Evolutionary conservation across 2,888 invertebrate genomes (phyloP).

Genomic region (Monopis laevigella): DNA sequence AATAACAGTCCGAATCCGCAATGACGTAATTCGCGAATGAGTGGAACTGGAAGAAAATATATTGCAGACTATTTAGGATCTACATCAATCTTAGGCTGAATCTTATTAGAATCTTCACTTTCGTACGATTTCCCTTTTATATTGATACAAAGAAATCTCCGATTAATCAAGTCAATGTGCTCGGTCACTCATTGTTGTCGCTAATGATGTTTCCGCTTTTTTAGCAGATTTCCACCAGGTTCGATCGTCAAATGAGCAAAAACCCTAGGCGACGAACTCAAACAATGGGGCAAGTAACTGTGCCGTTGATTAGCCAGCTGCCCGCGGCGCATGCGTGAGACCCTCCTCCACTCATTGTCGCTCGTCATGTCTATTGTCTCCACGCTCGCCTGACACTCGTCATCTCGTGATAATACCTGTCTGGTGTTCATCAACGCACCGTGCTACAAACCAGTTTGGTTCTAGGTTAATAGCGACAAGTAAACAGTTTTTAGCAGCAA

Average conservation of each 20-base stretch:
- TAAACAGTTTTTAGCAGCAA: slow-evolving; percentile 13
- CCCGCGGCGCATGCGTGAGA: slow-evolving; percentile 21
- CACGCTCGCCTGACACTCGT: slow-evolving; percentile 11
- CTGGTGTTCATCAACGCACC: slow-evolving; percentile 16
- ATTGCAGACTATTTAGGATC: too few species aligned
- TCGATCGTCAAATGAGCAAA: slow-evolving; percentile 35
- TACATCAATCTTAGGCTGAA: too few species aligned
- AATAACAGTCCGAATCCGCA: too few species aligned
- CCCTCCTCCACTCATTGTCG: slow-evolving; percentile 17
- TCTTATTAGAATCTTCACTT: too few species aligned
- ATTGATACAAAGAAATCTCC: neutral
- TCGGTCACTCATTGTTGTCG: slow-evolving; percentile 11
- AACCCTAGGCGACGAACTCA: slow-evolving; percentile 32
- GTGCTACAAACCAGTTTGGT: slow-evolving; percentile 15
- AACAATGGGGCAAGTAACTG: slow-evolving; percentile 37
- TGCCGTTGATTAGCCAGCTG: slow-evolving; percentile 25
- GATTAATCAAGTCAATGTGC: slow-evolving; percentile 3
- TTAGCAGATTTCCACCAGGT: slow-evolving; percentile 38
- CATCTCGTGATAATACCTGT: slow-evolving; percentile 18
- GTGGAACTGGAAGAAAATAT: too few species aligned
- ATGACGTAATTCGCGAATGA: too few species aligned
- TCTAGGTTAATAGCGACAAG: slow-evolving; percentile 19
- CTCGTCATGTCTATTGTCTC: slow-evolving; percentile 8
- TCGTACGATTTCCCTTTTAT: too few species aligned
- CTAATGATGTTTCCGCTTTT: slow-evolving; percentile 24